phyloP scores from a whole-genome alignment of 2,113 vertebrate species.

The Riparia riparia region DNA sequence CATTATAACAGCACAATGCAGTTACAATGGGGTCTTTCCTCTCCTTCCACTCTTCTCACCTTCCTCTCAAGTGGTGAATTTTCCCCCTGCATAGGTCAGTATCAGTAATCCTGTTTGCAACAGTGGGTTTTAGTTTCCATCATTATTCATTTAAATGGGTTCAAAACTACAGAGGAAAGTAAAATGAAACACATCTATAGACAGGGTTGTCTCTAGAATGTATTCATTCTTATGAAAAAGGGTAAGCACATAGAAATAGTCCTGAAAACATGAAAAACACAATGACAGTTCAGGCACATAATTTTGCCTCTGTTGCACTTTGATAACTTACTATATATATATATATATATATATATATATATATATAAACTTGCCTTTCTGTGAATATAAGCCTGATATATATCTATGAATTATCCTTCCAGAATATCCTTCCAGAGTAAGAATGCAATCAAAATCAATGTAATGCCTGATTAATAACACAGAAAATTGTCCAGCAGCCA shows the following conservation, averaged over 20 bases:
- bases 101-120: background rate
- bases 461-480: constrained; percentile 47
- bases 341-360: too few relatives aligned
- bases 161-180: background rate
- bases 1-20: background rate
- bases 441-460: constrained; percentile 55
- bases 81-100: background rate
- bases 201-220: background rate
- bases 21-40: background rate
- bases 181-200: background rate
- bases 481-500: constrained; percentile 48
- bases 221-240: background rate
- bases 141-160: background rate
- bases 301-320: constrained; percentile 15
- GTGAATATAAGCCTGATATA: constrained; percentile 23
- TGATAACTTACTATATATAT: constrained; percentile 1
- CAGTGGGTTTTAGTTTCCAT: background rate
- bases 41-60: background rate
- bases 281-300: background rate
- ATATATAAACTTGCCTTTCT: too few relatives aligned
- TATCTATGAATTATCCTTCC: constrained; percentile 31
- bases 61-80: background rate
- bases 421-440: constrained; percentile 48
- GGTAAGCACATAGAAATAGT: background rate
- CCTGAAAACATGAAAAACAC: background rate